These are phyloP conservation scores for Pseudochromis fuscus DNA, from an alignment of 2,797 vertebrate genomes.

Conservation along the genomic window DNA sequence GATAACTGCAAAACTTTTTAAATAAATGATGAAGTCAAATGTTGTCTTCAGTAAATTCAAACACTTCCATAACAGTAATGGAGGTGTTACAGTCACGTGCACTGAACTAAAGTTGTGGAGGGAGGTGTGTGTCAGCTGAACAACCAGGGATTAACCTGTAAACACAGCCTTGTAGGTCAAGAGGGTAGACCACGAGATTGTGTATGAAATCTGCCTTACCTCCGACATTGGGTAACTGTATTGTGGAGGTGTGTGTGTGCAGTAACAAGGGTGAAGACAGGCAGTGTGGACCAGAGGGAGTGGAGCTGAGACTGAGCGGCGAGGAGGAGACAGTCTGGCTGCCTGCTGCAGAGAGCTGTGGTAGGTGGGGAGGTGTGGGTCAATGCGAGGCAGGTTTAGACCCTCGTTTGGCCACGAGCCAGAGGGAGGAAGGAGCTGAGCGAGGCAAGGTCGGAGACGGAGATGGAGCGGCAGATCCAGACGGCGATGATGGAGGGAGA, in stretches of 20 bases:
- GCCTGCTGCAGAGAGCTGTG: conserved; percentile 29
- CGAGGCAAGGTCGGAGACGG: conserved; percentile 13
- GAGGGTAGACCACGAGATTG: conserved; percentile 10
- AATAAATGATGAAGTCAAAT: neutral
- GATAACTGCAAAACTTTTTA: neutral
- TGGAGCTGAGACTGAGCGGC: conserved; percentile 27
- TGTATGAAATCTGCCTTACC: conserved; percentile 17
- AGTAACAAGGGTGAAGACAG: conserved; percentile 17
- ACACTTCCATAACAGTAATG: neutral
- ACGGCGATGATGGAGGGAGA: neutral
- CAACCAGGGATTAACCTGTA: conserved; percentile 13
- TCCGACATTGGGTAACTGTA: conserved; percentile 14
- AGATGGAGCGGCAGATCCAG: conserved; percentile 1
- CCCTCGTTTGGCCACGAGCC: conserved; percentile 35
- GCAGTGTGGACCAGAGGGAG: conserved; percentile 11
- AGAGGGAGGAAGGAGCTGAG: conserved; percentile 4
- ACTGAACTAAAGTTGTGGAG: neutral
- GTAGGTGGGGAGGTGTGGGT: conserved; percentile 40
- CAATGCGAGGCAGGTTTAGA: conserved; percentile 72
- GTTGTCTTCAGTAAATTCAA: neutral
- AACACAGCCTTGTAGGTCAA: conserved; percentile 6
- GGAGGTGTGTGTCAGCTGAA: conserved; percentile 2
- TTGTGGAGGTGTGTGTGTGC: conserved; percentile 18
- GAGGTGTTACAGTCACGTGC: neutral
- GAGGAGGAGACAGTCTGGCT: conserved; percentile 31